A percentile compares a stretch with the other conserved stretches of the same genome.
phyloP scores from a whole-genome alignment of 2,797 vertebrate genomes.

The Myotis findleyi region DNA sequence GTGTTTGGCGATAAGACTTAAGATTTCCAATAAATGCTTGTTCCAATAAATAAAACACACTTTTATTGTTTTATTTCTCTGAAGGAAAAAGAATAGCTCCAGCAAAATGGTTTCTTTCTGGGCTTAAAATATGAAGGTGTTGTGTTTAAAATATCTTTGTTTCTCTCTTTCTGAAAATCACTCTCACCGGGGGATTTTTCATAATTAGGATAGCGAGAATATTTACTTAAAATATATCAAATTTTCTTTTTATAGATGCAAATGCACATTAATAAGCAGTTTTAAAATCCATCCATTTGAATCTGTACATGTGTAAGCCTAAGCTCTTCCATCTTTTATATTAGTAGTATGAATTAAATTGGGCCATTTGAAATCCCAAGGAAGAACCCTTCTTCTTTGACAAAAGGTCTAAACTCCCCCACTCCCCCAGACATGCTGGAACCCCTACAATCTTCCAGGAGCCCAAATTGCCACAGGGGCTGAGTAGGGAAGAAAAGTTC shows the following conservation, averaged over 20 bases:
- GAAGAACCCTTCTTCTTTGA: not conserved
- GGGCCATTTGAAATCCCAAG: not conserved
- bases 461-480: not conserved
- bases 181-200: constrained; percentile 12
- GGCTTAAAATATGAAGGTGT: not conserved
- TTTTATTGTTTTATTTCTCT: constrained; percentile 32
- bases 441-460: not conserved
- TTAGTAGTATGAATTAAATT: not conserved
- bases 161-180: constrained; percentile 42
- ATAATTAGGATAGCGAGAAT: not conserved
- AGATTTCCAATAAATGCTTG: constrained; percentile 5
- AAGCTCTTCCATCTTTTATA: not conserved
- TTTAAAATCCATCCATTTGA: not conserved
- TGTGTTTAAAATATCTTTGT: not conserved
- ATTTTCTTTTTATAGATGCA: constrained; percentile 18
- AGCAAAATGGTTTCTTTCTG: not conserved
- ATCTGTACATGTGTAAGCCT: not conserved
- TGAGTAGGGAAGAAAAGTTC: not conserved
- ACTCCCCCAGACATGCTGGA: not conserved
- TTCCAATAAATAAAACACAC: not conserved
- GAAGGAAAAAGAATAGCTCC: constrained; percentile 14
- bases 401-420: not conserved
- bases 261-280: not conserved
- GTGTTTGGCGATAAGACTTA: not conserved
- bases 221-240: not conserved